These are phyloP conservation scores for Tubiluchus corallicola DNA, from an alignment of 2,888 invertebrate genomes.

Conservation along the genomic window DNA sequence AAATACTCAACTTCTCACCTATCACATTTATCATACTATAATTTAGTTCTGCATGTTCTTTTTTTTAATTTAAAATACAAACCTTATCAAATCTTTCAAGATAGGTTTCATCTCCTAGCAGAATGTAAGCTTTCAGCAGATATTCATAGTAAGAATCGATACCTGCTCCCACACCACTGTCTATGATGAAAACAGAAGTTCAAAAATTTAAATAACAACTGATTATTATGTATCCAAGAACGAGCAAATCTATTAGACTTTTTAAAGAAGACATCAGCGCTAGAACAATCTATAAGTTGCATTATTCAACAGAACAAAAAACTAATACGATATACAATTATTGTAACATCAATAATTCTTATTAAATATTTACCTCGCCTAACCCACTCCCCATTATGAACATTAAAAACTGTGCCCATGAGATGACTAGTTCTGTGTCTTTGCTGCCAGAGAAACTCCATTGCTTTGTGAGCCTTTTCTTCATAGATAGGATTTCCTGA, in stretches of 20 bases:
- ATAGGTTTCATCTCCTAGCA: slow-evolving; percentile 75
- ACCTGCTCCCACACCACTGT: slow-evolving; percentile 95
- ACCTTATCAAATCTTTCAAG: slow-evolving; percentile 64
- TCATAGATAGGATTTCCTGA: slow-evolving; percentile 59
- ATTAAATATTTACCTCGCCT: slow-evolving; percentile 44
- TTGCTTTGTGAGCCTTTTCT: slow-evolving; percentile 78
- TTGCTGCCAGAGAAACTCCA: slow-evolving; percentile 91
- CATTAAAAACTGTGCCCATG: slow-evolving; percentile 90
- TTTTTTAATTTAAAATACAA: too few species aligned
- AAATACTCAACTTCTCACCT: too few species aligned
- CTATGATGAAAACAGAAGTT: slow-evolving; percentile 31
- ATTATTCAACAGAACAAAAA: too few species aligned
- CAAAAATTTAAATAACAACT: background rate
- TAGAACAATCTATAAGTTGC: too few species aligned
- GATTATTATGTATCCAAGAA: background rate
- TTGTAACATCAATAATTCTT: too few species aligned
- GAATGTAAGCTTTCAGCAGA: slow-evolving; percentile 85
- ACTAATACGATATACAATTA: too few species aligned
- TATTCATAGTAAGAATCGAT: slow-evolving; percentile 99
- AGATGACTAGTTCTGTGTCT: slow-evolving; percentile 71
- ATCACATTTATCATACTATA: too few species aligned
- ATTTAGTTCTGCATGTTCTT: too few species aligned
- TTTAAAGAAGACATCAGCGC: too few species aligned
- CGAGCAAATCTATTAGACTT: too few species aligned
- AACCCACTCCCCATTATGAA: slow-evolving; percentile 96